These are phyloP conservation scores for Coenonympha arcania DNA, from an alignment of 2,888 invertebrate genomes.

Conservation along the genomic window DNA sequence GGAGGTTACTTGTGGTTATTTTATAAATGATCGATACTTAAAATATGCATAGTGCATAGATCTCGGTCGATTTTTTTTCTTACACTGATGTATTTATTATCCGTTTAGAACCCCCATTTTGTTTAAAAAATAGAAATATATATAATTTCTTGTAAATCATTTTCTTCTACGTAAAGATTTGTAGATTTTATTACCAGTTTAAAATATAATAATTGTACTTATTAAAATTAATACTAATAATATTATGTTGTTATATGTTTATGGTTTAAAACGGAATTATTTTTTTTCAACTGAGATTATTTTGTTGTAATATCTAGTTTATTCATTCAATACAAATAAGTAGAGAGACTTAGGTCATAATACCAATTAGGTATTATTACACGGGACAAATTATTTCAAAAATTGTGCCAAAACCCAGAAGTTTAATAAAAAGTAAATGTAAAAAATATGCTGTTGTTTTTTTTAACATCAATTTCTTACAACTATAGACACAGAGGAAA, in stretches of 20 bases:
- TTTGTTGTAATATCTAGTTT: conserved; percentile 33
- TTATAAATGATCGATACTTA: conserved; percentile 55
- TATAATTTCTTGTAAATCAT: conserved; percentile 8
- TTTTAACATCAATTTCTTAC: too few relatives aligned
- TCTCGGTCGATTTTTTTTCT: conserved; percentile 49
- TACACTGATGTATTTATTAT: conserved; percentile 25
- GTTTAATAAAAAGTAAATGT: conserved; percentile 71
- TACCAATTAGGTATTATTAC: conserved; percentile 62
- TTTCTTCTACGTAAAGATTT: conserved; percentile 8
- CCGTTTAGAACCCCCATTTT: conserved; percentile 25
- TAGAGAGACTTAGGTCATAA: conserved; percentile 67
- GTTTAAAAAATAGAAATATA: conserved; percentile 5
- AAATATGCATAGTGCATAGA: conserved; percentile 44
- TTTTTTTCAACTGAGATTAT: conserved; percentile 35
- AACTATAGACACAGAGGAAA: too few relatives aligned
- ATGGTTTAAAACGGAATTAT: conserved; percentile 29
- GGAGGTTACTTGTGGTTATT: conserved; percentile 65
- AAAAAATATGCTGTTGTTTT: conserved; percentile 48
- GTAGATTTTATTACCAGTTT: conserved; percentile 25
- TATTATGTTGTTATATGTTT: conserved; percentile 33
- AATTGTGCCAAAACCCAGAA: conserved; percentile 74
- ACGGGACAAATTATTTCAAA: conserved; percentile 71
- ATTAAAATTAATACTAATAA: conserved; percentile 33
- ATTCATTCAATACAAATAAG: conserved; percentile 39
- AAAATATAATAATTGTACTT: conserved; percentile 33